phyloP scores from a whole-genome alignment of 2,888 invertebrate genomes.

The Volucella zonaria region DNA sequence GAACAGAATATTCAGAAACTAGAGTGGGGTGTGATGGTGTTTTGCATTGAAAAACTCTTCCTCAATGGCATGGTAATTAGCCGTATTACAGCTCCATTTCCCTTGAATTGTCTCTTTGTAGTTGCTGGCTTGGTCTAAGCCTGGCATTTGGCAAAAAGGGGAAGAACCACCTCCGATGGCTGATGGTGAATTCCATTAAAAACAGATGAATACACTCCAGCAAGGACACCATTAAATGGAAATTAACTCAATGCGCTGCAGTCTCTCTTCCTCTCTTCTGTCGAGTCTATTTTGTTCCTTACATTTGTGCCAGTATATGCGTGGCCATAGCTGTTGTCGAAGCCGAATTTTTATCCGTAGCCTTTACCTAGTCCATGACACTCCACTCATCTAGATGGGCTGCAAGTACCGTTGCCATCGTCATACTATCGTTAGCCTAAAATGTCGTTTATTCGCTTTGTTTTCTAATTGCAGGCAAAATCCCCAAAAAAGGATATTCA shows the following conservation, averaged over 20 bases:
- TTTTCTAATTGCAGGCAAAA: conserved; percentile 64
- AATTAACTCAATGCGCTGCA: conserved; percentile 62
- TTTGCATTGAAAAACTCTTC: conserved; percentile 48
- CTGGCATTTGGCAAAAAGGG: conserved; percentile 19
- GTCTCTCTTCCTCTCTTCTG: background rate
- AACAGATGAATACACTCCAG: conserved; percentile 61
- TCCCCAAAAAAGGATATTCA: conserved; percentile 61
- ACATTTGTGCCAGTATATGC: too few relatives aligned
- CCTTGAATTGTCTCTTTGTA: conserved; percentile 48
- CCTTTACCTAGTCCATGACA: background rate
- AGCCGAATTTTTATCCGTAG: background rate
- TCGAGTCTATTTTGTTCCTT: too few relatives aligned
- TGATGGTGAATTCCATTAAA: conserved; percentile 66
- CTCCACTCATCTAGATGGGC: background rate
- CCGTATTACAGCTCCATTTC: conserved; percentile 64
- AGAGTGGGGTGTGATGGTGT: background rate
- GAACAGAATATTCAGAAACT: too few relatives aligned
- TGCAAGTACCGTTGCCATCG: background rate
- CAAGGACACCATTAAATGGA: conserved; percentile 64
- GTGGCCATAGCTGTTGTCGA: too few relatives aligned
- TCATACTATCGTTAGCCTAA: conserved; percentile 3
- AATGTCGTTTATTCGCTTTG: conserved; percentile 34
- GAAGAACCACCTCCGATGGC: background rate
- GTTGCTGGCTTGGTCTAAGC: conserved; percentile 15
- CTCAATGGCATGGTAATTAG: conserved; percentile 67